Evolutionary conservation across 2,113 vertebrate species (phyloP), one percentile per base, ranked within the genome.

Genomic region (Cavia porcellus): DNA sequence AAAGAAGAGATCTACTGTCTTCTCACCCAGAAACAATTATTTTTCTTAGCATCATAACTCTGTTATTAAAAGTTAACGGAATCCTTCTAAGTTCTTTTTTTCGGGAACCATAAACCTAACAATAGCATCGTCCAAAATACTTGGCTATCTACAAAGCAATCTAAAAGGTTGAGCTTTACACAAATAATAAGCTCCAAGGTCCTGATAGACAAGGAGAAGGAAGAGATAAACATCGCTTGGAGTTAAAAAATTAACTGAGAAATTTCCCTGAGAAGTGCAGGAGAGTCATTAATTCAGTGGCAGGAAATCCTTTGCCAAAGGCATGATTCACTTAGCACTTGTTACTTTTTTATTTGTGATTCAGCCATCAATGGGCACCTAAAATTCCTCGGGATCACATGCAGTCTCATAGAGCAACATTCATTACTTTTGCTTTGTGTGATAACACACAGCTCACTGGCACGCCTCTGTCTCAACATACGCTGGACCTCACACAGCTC

Each of bases 341-440:
- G 9, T 47, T 61, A 62, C 0, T 14, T 7, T 62, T 79, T 66
- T 42, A 50, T 57, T 35, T 80, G 47, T 68, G 42, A 94, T 55
- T 62, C 45, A 52, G 64, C 3, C 12, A 62, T 74, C 22, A 42
- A 3, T 6, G 62, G 20, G 90, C 35, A 8, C 22, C 28, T 59
- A 24, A 74, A 77, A 15, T 79, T 70, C 74, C 66, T 47, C 88
- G 93, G 7, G 89, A 82, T 64, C 59, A 61, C 42, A 79, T 61
- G 79, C 35, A 79, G 70, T 86, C 61, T 82, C 75, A 64, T 25
- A 61, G 68, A 86, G 57, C 11, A 59, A 62, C 13, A 25, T 72
- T 74, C 64, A 42, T 38, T 52, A 7, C 72, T 96, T 95, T 86
- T 92, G 55, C 84, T 70, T 86, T 52, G 28, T 95, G 32, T 84